These are phyloP conservation scores for Argyra leucocephala DNA, from an alignment of 2,888 invertebrate genomes.

Conservation along the genomic window DNA sequence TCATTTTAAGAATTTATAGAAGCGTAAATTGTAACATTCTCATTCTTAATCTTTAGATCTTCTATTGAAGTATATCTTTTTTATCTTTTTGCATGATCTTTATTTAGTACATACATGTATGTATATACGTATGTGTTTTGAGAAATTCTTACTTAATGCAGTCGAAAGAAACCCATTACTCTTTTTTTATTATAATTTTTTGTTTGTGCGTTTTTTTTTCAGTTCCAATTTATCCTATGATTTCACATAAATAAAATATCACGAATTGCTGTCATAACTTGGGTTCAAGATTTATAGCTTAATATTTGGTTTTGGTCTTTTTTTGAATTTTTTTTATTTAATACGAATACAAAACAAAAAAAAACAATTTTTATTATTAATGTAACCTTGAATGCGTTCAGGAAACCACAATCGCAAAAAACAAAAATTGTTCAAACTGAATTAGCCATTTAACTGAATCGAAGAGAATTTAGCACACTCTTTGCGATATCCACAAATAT, in stretches of 20 bases:
- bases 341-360: too few relatives aligned
- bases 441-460: neutral
- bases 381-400: neutral
- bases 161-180: too few relatives aligned
- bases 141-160: neutral
- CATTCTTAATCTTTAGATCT: too few relatives aligned
- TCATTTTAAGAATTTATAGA: too few relatives aligned
- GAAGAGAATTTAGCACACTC: too few relatives aligned
- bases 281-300: neutral
- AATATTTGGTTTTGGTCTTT: neutral
- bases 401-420: neutral
- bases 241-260: conserved; percentile 1
- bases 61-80: too few relatives aligned
- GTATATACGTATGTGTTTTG: too few relatives aligned
- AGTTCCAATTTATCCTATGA: neutral
- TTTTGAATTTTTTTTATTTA: neutral
- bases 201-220: neutral
- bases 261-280: conserved; percentile 1
- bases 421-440: neutral
- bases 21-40: too few relatives aligned
- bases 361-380: too few relatives aligned
- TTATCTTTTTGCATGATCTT: too few relatives aligned
- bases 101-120: too few relatives aligned
- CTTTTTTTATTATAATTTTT: neutral
- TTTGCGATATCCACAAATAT: too few relatives aligned